Evolutionary conservation across 2,797 vertebrate genomes (phyloP), one percentile per base, ranked within the genome.

Genomic region (Erethizon dorsatum): DNA sequence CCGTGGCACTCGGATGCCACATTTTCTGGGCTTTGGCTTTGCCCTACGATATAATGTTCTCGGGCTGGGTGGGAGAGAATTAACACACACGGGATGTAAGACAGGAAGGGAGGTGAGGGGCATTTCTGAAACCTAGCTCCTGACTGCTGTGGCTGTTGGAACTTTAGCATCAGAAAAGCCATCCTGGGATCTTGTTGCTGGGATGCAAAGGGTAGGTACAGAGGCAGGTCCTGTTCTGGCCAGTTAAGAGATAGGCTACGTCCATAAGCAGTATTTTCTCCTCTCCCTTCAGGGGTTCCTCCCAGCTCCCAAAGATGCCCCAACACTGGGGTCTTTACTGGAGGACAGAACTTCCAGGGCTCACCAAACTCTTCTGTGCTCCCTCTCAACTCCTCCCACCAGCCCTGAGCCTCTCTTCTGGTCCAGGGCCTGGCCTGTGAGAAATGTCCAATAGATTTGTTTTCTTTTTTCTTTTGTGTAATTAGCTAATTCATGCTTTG

Each of bases 11-110:
- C 45, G 28, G 33, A 56, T 45, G 69, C 63, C 73, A 90, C n/a
- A 41, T 93, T 85, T 71, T 56, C 67, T 97, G 91, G 79, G 85
- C 17, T 96, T 97, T 91, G 83, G 83, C 12, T 96, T 97, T 95
- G 71, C 26, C 88, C 87, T 84, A 59, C 75, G 77, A 11, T 67
- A 47, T 57, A 37, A 24, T 50, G 33, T 94, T 56, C 31, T 0
- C 2, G 33, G n/a, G 13, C 69, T 92, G 41, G 47, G 2, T 50
- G 26, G 54, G 47, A 83, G 17, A 88, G 79, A 79, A 63, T 80
- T 54, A 93, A 80, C 65, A 86, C 5, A 71, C 20, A 59, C 0
- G 75, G 57, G 45, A 84, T 63, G 10, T 59, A 20, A 88, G 56
- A 57, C 22, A 57, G 63, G 79, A 78, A 90, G 37, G 11, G 77